Conservation (phyloP, 2,113 vertebrate genomes). For the Apus apus region DNA sequence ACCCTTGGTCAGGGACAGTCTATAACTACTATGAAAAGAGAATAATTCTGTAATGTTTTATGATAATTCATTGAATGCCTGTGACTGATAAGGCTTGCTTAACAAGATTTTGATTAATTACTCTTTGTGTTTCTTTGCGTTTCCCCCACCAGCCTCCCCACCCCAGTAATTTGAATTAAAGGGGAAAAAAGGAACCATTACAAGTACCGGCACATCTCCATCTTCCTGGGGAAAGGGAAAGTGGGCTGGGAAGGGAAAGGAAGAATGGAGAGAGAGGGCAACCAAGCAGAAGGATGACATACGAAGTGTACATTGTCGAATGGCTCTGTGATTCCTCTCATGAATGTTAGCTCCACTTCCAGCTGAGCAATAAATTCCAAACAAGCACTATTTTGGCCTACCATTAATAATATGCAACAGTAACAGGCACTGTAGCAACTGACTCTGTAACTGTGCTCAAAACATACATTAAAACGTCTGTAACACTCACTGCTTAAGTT, state of each 20-base stretch:
- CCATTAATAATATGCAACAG: not conserved
- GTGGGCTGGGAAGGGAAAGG: not conserved
- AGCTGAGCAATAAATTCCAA: not conserved
- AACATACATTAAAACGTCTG: not conserved
- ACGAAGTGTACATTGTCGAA: not conserved
- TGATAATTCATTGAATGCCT: not conserved
- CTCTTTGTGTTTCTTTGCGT: not conserved
- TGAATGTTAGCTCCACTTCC: not conserved
- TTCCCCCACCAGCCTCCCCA: too few species aligned
- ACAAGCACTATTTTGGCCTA: not conserved
- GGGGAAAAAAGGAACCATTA: not conserved
- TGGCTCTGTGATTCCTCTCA: not conserved
- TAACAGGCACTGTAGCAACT: not conserved
- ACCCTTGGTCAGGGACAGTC: not conserved
- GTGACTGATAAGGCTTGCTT: not conserved
- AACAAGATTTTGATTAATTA: not conserved
- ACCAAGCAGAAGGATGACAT: not conserved
- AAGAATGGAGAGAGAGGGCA: not conserved
- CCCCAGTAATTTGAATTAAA: not conserved
- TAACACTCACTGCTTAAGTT: not conserved
- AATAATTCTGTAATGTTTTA: not conserved
- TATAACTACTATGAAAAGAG: not conserved
- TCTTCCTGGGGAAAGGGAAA: not conserved
- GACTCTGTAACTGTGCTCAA: not conserved
- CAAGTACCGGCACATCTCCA: not conserved